A percentile compares a stretch with the other conserved stretches of the same genome.
These are phyloP conservation scores for Tamandua tetradactyla DNA, from an alignment of 2,797 vertebrate species.

Conservation along the genomic window DNA sequence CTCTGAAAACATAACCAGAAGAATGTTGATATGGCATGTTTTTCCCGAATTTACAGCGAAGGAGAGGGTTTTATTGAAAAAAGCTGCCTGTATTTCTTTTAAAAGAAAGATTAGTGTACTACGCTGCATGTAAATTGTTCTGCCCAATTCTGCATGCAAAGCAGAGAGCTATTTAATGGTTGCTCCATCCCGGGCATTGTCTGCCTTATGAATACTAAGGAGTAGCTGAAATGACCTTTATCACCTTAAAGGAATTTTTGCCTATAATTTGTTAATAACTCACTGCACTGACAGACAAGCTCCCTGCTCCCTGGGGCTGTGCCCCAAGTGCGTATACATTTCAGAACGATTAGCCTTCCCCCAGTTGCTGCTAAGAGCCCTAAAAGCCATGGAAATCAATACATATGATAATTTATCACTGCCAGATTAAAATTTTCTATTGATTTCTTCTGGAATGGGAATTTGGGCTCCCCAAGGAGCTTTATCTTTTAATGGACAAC, in stretches of 20 bases:
- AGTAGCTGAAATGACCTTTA: slow-evolving; percentile 50
- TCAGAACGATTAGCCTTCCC: slow-evolving; percentile 59
- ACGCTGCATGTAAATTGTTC: slow-evolving; percentile 29
- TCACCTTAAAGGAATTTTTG: slow-evolving; percentile 49
- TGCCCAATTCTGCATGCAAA: slow-evolving; percentile 65
- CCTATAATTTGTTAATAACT: slow-evolving; percentile 64
- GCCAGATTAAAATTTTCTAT: slow-evolving; percentile 60
- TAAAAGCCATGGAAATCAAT: slow-evolving; percentile 66
- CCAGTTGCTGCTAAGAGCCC: slow-evolving; percentile 48
- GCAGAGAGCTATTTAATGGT: slow-evolving; percentile 67
- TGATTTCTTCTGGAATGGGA: slow-evolving; percentile 43
- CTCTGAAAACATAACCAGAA: background rate
- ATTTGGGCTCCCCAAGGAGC: slow-evolving; percentile 34
- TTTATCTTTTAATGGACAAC: slow-evolving; percentile 55
- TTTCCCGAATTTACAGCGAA: slow-evolving; percentile 5
- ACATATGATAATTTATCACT: slow-evolving; percentile 64
- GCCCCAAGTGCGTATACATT: slow-evolving; percentile 43
- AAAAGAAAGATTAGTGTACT: slow-evolving; percentile 58
- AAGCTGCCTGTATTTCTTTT: slow-evolving; percentile 56
- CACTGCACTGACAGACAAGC: slow-evolving; percentile 37
- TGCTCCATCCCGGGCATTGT: slow-evolving; percentile 58
- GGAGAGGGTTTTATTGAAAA: slow-evolving; percentile 53
- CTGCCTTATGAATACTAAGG: slow-evolving; percentile 65
- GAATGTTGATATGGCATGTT: background rate
- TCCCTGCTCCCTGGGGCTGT: slow-evolving; percentile 26